These are phyloP conservation scores for Parnassius smintheus DNA, from an alignment of 2,888 invertebrate genomes.

Conservation along the genomic window DNA sequence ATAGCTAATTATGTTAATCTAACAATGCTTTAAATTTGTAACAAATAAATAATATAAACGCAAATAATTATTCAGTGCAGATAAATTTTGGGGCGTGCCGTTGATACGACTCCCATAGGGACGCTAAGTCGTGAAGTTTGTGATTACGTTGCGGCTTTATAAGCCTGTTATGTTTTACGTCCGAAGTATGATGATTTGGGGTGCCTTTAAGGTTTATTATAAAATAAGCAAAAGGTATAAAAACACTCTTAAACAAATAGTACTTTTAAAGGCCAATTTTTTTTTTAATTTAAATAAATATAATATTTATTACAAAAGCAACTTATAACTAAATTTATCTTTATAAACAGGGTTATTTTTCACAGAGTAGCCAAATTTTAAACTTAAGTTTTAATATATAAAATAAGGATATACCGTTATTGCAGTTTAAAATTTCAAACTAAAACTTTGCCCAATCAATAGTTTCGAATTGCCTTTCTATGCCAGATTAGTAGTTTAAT, in stretches of 20 bases:
- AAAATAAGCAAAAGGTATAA: conserved; percentile 3
- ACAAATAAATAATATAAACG: conserved; percentile 75
- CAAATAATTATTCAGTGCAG: conserved; percentile 75
- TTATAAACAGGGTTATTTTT: no score
- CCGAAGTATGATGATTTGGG: conserved; percentile 47
- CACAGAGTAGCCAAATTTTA: no score
- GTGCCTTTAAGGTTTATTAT: conserved; percentile 16
- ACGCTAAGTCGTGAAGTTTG: conserved; percentile 58
- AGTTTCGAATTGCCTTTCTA: no score
- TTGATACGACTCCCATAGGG: conserved; percentile 68
- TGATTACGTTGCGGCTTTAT: conserved; percentile 77
- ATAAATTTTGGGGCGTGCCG: conserved; percentile 77
- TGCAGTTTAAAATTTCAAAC: no score
- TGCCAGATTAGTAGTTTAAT: no score
- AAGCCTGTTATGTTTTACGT: conserved; percentile 78
- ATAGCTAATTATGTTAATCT: conserved; percentile 1
- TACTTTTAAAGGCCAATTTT: no score
- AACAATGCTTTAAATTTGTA: conserved; percentile 7
- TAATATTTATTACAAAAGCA: no score
- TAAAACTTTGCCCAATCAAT: no score
- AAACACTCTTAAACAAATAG: background rate
- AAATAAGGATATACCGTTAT: no score
- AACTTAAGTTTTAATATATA: no score
- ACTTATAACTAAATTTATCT: no score
- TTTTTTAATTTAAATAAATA: no score